Evolutionary conservation across 2,113 vertebrate species (phyloP), one percentile per base, ranked within the genome.

Genomic region (Pandion haliaetus): DNA sequence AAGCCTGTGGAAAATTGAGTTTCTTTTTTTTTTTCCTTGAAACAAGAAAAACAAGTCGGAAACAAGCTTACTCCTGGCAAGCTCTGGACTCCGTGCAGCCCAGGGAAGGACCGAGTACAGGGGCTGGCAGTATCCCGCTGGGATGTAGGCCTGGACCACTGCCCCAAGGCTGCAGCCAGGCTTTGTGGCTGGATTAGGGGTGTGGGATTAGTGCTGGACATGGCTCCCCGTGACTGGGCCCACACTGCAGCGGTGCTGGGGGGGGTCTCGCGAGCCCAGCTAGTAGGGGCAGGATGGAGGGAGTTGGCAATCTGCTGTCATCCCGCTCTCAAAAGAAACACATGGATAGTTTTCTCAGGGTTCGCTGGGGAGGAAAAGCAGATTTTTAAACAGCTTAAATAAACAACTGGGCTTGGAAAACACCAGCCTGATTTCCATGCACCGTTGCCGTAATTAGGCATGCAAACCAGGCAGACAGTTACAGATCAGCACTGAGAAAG

Each of bases 191-290:
- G 3, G 29, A 21, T 32, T 4, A 5, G 63, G n/a, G 49, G 11
- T 59, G 58, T 2, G 0, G 57, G 47, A 8, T 42, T 47, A 59
- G 38, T 3, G 4, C 76, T 86, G 74, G 80, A 28, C 36, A 9
- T 0, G 0, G 57, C 18, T 91, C 67, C 54, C 57, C 16, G 1
- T 1, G 2, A 13, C n/a, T 20, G 7, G 32, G 25, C 80, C 87
- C 71, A 20, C 0, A 0, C 36, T 9, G 9, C 86, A 54, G 76
- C 14, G 2, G n/a, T 47, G 80, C 62, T 7, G 1, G 31, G 49
- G n/a, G 38, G 4, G 2, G 6, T 9, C 38, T 1, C 3, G 32
- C 66, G 32, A 69, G 8, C 23, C 52, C 2, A 0, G 42, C 5
- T n/a, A 5, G 3, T 0, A 4, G 42, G 42, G 6, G 8, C 29